Conservation (phyloP, 2,797 vertebrate genomes). For the Cynodonichthys magdalenae region DNA sequence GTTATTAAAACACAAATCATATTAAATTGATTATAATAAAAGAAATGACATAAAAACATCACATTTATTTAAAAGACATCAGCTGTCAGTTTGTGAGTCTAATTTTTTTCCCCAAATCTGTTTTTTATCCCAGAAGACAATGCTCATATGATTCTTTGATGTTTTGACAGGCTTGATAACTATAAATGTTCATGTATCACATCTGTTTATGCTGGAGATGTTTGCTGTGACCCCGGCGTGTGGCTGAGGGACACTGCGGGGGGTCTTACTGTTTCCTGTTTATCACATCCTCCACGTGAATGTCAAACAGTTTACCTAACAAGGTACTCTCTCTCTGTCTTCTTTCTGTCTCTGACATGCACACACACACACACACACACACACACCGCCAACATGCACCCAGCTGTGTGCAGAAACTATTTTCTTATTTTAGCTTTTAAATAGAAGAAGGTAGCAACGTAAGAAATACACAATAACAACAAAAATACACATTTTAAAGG, state of each 20-base stretch:
- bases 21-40: neutral
- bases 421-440: neutral
- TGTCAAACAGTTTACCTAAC: conserved; percentile 83
- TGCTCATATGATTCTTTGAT: conserved; percentile 57
- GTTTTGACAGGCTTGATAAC: conserved; percentile 68
- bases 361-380: conserved; percentile 13
- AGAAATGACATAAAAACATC: neutral
- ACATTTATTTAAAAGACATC: conserved; percentile 1
- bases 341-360: conserved; percentile 40
- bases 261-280: conserved; percentile 78
- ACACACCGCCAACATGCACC: conserved; percentile 3
- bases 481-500: too few species aligned
- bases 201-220: conserved; percentile 75
- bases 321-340: conserved; percentile 71
- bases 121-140: conserved; percentile 43
- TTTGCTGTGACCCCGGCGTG: conserved; percentile 76
- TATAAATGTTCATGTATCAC: conserved; percentile 65
- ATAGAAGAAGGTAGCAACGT: too few species aligned
- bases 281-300: conserved; percentile 75
- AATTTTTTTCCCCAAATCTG: conserved; percentile 36
- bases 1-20: too few species aligned
- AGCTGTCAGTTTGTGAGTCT: conserved; percentile 16
- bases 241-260: conserved; percentile 70
- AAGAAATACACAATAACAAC: too few species aligned
- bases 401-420: conserved; percentile 28